Evolutionary conservation across 2,888 invertebrate species (phyloP), one percentile per base, ranked within the genome.

Genomic region (Drosophila gaucha): DNA sequence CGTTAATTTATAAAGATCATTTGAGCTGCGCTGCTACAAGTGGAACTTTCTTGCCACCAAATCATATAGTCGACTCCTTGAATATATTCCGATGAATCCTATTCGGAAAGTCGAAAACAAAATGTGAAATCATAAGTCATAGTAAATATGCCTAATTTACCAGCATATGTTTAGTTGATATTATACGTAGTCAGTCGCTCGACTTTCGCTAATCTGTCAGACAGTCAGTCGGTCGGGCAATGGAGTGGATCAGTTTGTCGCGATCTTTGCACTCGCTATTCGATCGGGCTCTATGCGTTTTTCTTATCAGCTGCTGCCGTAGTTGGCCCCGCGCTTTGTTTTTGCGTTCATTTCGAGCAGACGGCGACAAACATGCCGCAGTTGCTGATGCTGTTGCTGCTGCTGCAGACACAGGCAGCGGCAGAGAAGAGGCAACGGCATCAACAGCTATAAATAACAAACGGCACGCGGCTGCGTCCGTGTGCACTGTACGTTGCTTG

Each of bases 361-460:
- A 74, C 80, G 39, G 55, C 66, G 50, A 63, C 55, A 60, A 69
- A 69, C 57, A 56, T 71, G 50, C 51, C 54, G 47, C 63, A 35
- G 59, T 41, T 30, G 24, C n/a, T 60, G 47, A 33, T 46, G 47
- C 28, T 62, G 59, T 14, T 14, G 30, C 39, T 65, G 55, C 14
- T 36, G 59, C 52, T 39, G 46, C 28, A 24, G n/a, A n/a, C n/a
- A n/a, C n/a, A n/a, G n/a, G n/a, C n/a, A n/a, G n/a, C 16, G 46
- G 39, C 51, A 58, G 67, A 41, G 26, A 6, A 28, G 49, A 31
- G 35, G 63, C 58, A 52, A 16, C 39, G 24, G 57, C 62, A 64
- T 50, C 64, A 60, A 67, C 44, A 65, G 68, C 82, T 88, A 84
- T 72, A 79, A 88, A 88, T 88, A 88, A 80, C 60, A 68, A 79